Base-by-base conservation (phyloP, 2,113 vertebrate genomes). In the Todiramphus saurophagus region DNA sequence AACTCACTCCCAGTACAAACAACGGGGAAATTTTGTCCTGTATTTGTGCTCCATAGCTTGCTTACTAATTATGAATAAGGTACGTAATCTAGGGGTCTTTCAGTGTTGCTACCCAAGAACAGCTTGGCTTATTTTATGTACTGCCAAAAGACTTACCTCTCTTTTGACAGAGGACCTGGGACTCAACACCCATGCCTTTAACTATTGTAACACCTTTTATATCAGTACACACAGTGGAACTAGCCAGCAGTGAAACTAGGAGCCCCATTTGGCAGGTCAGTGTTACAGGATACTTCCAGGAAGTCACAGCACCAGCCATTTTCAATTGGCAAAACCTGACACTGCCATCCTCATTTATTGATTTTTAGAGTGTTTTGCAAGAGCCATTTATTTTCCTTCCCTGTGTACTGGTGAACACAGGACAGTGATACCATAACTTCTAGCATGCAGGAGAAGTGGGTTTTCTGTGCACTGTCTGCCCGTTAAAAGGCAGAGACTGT, bases 401-500 rank as follows among this genome's bases (percentile, higher is more conserved):
- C 28, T 2, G 0, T 4, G 35, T 28, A 19, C 62, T 24, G 11
- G 10, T 20, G 63, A 41, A 25, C 60, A 56, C 10, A 13, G 19
- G 46, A 9, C 10, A 16, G 15, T 13, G 16, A 7, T 3, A 2
- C 20, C 12, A 5, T 1, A 20, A 27, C 18, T 4, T 23, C 37
- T 16, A 33, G 28, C 1, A 3, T 8, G 30, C 39, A 5, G 30
- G 13, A 5, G 46, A 33, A 13, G 21, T 1, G 5, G 30, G 9
- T 6, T 72, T 23, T 41, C 58, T 21, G 28, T 13, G 19, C 13
- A 9, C 13, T 31, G 27, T 56, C 35, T 21, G 30, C 16, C 48
- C 0, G 0, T 16, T 30, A 20, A 16, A 0, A 10, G 10, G 41
- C 64, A 17, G 43, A 1, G 13, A n/a, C 13, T 3, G 39, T 9